Evolutionary conservation across 2,113 vertebrate genomes (phyloP), one percentile per base, ranked within the genome.

Genomic region (Glareola pratincola): DNA sequence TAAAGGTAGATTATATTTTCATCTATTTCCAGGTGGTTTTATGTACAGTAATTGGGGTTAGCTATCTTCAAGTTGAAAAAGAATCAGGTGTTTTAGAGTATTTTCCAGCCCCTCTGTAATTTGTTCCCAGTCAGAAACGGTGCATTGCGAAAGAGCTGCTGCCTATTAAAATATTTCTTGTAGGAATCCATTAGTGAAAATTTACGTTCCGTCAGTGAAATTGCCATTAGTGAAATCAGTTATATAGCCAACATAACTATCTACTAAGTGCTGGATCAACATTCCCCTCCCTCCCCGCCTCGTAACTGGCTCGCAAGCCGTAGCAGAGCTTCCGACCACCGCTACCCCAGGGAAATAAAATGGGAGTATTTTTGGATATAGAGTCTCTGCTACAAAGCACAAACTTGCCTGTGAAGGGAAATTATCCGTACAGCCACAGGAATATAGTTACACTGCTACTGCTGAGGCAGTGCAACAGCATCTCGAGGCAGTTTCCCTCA

Each of bases 111-210:
- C 23, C 1, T 2, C 45, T 29, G 45, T 45, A 41, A 74, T 80
- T 56, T 80, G 29, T 60, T 82, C 74, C 24, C 30, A 64, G 34
- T 45, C 74, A 94, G 66, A 92, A 85, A 64, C 36, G 23, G 41
- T 54, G 22, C 24, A 15, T 59, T 83, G 43, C 0, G 0, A 29
- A 91, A 93, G 83, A 78, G 47, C 54, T 89, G 41, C 18, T 78
- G 21, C 22, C 48, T 77, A 67, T 56, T 87, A 53, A 71, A 81
- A 67, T 86, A 67, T 56, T 91, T 86, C 80, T 80, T 37, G 43
- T 77, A 48, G 23, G 64, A 94, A 89, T 54, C 59, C 83, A 95
- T 95, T 78, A 89, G 64, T 29, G 68, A 89, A 84, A 92, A 96
- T 83, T 29, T 62, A 74, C 74, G n/a, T 89, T 95, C 85, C 88